These are phyloP conservation scores for Procavia capensis DNA, from an alignment of 2,113 vertebrate species.

Conservation along the genomic window DNA sequence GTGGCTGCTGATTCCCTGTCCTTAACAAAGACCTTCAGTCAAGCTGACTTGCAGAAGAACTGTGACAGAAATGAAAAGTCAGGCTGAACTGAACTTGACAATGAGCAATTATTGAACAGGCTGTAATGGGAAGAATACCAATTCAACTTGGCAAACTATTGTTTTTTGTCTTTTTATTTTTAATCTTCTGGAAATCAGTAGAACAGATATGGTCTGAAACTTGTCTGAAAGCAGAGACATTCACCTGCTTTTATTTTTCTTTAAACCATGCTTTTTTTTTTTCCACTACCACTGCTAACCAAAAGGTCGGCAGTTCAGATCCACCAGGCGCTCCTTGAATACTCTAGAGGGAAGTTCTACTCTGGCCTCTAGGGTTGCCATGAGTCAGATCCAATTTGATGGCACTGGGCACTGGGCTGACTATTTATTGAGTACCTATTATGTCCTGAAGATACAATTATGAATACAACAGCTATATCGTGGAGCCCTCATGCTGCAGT, in stretches of 20 bases:
- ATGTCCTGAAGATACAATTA: neutral
- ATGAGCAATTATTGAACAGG: neutral
- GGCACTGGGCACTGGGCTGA: too few relatives aligned
- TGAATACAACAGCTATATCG: too few relatives aligned
- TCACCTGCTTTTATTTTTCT: neutral
- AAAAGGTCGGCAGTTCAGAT: too few relatives aligned
- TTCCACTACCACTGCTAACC: too few relatives aligned
- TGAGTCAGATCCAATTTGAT: too few relatives aligned
- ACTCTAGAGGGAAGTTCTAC: too few relatives aligned
- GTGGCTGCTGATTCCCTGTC: too few relatives aligned
- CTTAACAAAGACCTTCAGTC: neutral
- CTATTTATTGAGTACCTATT: neutral
- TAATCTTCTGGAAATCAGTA: neutral
- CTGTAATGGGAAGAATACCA: neutral
- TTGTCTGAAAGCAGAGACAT: neutral
- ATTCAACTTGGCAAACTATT: neutral
- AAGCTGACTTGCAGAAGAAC: fast-evolving
- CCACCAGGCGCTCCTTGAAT: too few relatives aligned
- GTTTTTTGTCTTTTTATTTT: neutral
- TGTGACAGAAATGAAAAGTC: fast-evolving
- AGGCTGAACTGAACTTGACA: neutral
- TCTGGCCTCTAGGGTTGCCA: too few relatives aligned
- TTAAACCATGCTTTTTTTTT: neutral
- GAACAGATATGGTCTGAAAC: too few relatives aligned
- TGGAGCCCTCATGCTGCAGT: neutral